Base-by-base conservation (phyloP, 2,113 vertebrate species). In the Fukomys damarensis region DNA sequence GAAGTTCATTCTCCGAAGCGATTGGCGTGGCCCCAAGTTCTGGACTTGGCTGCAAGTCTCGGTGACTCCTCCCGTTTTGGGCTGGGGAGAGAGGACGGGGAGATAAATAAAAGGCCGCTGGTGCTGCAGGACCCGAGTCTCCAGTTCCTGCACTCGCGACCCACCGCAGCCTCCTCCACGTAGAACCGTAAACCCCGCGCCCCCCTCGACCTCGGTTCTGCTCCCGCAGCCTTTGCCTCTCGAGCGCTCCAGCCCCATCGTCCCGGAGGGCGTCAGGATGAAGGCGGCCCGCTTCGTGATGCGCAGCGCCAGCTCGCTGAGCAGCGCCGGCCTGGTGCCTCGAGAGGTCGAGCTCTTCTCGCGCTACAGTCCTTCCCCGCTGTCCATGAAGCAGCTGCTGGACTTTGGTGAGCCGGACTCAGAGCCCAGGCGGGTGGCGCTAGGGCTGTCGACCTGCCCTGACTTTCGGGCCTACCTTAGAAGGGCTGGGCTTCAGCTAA, bases 361-460 rank as follows among this genome's bases (percentile, higher is more conserved):
- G 4, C 99, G 99, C 95, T 99, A 99, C 96, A 99, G 99, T 0
- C 99, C 99, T 1, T 99, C 99, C 11, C 99, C 99, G 0, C 98
- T 99, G 77, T 99, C 99, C 70, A 99, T 99, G 98, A 99, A 99
- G 97, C 99, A 99, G 98, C 99, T 99, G 96, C 98, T 99, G 97
- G 99, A 99, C 98, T 99, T 99, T 49, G 99, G 99, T 99, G 98
- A 99, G 99, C 26, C 2, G 46, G 97, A 2, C 9, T 0, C 0
- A 1, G 74, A 66, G 32, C 19, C 38, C 24, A 17, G 84, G 14
- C 1, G 52, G 41, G 54, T 28, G 43, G 17, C 3, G 0, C 32
- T 5, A 61, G 74, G 17, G 28, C 11, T 32, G 41, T 56, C 76
- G 19, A 30, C 3, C 46, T 7, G 41, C 24, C 24, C 8, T 59